Evolutionary conservation across 2,888 invertebrate genomes (phyloP).

Genomic region (Pheosia tremula): DNA sequence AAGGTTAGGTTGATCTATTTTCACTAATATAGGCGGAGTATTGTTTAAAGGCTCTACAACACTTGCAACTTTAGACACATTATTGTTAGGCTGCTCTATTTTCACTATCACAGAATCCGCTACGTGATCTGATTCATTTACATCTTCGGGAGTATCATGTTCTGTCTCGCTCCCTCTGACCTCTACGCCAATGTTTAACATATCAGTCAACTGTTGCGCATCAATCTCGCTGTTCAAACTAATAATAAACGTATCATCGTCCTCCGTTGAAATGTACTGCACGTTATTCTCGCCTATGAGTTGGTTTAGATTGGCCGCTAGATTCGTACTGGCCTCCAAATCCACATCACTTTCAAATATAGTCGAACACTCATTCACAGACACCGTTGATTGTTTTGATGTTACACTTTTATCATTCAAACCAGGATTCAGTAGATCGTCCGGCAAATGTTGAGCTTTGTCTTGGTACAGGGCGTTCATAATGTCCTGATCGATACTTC

Average conservation of each 20-base stretch:
- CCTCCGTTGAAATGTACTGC: constrained; percentile 77
- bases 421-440: constrained; percentile 62
- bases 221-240: constrained; percentile 77
- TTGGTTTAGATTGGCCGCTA: constrained; percentile 78
- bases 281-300: constrained; percentile 76
- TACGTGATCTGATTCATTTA: constrained; percentile 16
- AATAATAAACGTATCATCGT: constrained; percentile 79
- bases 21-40: no score
- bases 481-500: constrained; percentile 69
- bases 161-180: constrained; percentile 32
- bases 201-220: constrained; percentile 72
- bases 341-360: constrained; percentile 80
- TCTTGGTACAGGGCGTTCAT: constrained; percentile 68
- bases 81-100: constrained; percentile 26
- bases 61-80: constrained; percentile 14
- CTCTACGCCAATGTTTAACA: constrained; percentile 72
- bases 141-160: constrained; percentile 12
- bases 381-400: constrained; percentile 44
- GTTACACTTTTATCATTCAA: constrained; percentile 35
- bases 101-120: constrained; percentile 45
- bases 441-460: constrained; percentile 62
- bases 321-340: constrained; percentile 74
- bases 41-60: background rate
- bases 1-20: constrained; percentile 5
- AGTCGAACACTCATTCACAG: constrained; percentile 74